Conservation (phyloP, 2,797 vertebrate genomes). For the Gadopsis bispinosus region DNA sequence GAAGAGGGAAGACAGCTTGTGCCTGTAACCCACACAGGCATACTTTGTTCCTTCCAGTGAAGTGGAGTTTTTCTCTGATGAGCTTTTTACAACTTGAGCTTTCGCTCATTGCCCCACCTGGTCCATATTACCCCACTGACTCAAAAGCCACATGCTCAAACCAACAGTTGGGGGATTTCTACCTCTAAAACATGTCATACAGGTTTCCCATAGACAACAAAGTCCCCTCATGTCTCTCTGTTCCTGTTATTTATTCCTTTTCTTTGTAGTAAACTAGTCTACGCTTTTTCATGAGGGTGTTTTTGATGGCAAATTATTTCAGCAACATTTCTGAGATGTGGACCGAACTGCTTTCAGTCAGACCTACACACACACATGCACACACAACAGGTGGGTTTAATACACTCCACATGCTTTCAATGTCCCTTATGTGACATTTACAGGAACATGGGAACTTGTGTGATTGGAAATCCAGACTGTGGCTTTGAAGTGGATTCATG, state of each 20-base stretch:
- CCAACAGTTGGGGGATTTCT: slow-evolving; percentile 45
- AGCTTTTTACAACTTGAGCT: slow-evolving; percentile 79
- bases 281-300: slow-evolving; percentile 18
- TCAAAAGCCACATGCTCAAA: slow-evolving; percentile 65
- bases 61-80: slow-evolving; percentile 76
- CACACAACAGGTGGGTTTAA: slow-evolving; percentile 47
- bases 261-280: slow-evolving; percentile 25
- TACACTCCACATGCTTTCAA: slow-evolving; percentile 64
- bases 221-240: slow-evolving; percentile 20
- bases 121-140: slow-evolving; percentile 76
- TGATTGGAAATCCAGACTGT: slow-evolving; percentile 63
- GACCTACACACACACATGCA: slow-evolving; percentile 37
- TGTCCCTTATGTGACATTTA: slow-evolving; percentile 67
- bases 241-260: slow-evolving; percentile 5
- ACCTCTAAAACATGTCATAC: slow-evolving; percentile 44
- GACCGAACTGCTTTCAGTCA: slow-evolving; percentile 3
- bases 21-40: slow-evolving; percentile 66
- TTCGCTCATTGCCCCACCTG: slow-evolving; percentile 79
- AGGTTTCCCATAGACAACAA: slow-evolving; percentile 56
- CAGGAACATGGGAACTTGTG: slow-evolving; percentile 56
- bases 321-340: slow-evolving; percentile 24
- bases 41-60: slow-evolving; percentile 73
- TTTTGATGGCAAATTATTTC: slow-evolving; percentile 16
- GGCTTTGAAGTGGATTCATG: slow-evolving; percentile 49
- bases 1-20: slow-evolving; percentile 51